phyloP scores from a whole-genome alignment of 2,888 invertebrate genomes.

The Embidobia sp. region DNA sequence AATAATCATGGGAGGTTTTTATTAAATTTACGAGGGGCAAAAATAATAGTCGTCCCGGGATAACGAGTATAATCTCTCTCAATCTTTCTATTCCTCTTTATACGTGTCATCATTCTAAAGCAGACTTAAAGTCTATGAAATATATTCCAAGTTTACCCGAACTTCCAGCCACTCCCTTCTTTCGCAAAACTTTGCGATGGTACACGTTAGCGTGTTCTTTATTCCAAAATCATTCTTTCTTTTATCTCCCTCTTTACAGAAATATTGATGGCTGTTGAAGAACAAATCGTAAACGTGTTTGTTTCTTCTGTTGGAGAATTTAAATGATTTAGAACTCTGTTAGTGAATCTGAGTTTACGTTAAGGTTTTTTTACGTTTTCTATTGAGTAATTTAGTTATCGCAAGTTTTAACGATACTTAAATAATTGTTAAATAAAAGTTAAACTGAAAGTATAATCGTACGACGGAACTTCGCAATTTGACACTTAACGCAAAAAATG shows the following conservation, averaged over 20 bases:
- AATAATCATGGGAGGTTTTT: neutral
- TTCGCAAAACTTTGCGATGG: slow-evolving; percentile 45
- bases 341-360: too few species aligned
- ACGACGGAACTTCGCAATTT: too few species aligned
- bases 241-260: slow-evolving; percentile 20
- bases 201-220: slow-evolving; percentile 37
- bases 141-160: slow-evolving; percentile 67
- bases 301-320: too few species aligned
- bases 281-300: too few species aligned
- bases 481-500: too few species aligned
- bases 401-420: too few species aligned
- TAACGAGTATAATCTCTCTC: slow-evolving; percentile 31
- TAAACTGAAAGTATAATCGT: too few species aligned
- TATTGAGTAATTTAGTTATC: too few species aligned
- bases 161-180: slow-evolving; percentile 45
- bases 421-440: too few species aligned
- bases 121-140: slow-evolving; percentile 69
- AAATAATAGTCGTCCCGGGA: slow-evolving; percentile 19
- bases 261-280: too few species aligned
- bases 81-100: slow-evolving; percentile 33
- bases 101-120: slow-evolving; percentile 51
- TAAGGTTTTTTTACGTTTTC: too few species aligned
- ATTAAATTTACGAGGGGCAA: slow-evolving; percentile 1
- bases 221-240: slow-evolving; percentile 29
- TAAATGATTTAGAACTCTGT: too few species aligned